Conservation (phyloP, 2,797 vertebrate species). For the Neosalanx taihuensis region DNA sequence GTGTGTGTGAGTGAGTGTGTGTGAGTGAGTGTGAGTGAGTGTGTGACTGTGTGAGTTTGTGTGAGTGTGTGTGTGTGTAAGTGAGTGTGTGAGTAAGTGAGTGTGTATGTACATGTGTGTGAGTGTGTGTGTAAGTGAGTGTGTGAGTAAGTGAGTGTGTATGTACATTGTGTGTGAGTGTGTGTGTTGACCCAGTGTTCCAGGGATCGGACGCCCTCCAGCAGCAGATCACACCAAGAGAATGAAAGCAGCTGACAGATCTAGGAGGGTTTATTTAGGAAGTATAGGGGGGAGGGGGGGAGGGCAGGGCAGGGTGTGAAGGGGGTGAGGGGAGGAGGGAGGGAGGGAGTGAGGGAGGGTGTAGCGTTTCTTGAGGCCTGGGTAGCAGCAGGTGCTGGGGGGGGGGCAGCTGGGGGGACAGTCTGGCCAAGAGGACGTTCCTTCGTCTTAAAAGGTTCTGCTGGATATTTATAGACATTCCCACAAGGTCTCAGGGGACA, state of each 20-base stretch:
- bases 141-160: neutral
- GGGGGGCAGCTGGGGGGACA: constrained; percentile 37
- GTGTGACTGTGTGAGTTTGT: too few species aligned
- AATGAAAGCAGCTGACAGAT: neutral
- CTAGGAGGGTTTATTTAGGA: constrained; percentile 29
- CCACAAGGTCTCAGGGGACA: constrained; percentile 6
- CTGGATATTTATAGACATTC: constrained; percentile 43
- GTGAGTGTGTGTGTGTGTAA: too few species aligned
- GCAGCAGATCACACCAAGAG: neutral
- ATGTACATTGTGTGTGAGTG: neutral
- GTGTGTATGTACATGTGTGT: neutral
- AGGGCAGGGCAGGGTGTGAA: neutral
- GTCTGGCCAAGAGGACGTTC: neutral
- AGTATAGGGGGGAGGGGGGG: neutral
- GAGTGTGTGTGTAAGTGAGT: neutral
- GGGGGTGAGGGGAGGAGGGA: constrained; percentile 7
- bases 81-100: neutral
- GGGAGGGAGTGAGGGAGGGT: constrained; percentile 8
- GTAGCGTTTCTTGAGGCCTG: constrained; percentile 39
- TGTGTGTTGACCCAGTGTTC: neutral
- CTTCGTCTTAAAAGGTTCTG: constrained; percentile 35
- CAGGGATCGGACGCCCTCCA: neutral
- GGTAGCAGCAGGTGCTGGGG: constrained; percentile 32
- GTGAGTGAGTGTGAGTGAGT: too few species aligned
- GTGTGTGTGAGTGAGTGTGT: neutral